phyloP scores from a whole-genome alignment of 1,140 invertebrate genomes.

The Capitella teleta region DNA sequence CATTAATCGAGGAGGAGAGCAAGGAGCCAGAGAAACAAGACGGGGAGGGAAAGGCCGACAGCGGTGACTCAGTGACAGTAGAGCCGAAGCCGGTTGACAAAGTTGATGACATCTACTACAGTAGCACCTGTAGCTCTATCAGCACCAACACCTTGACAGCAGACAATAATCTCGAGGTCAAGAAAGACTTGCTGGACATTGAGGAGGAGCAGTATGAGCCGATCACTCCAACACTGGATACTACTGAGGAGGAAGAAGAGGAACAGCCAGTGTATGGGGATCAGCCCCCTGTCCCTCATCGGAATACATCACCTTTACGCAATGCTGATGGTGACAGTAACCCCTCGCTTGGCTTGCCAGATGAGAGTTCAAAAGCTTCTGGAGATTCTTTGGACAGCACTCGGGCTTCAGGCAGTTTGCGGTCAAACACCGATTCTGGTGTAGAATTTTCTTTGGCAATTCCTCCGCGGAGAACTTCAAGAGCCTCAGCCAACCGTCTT shows the following conservation, averaged over 20 bases:
- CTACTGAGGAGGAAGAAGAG: neutral
- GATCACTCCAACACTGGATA: neutral
- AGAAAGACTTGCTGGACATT: neutral
- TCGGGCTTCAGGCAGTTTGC: neutral
- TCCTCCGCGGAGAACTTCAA: no score
- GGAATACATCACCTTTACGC: no score
- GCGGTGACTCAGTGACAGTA: neutral
- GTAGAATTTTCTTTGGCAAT: no score
- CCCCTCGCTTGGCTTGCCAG: no score
- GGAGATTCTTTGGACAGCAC: neutral
- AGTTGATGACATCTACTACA: neutral
- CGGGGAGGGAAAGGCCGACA: neutral
- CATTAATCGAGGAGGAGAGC: neutral
- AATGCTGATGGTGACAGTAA: no score
- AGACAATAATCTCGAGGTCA: neutral
- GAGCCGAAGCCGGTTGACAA: no score
- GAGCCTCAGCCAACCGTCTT: no score
- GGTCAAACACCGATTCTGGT: no score
- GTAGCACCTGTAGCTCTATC: no score
- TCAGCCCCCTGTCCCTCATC: no score
- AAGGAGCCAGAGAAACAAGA: neutral
- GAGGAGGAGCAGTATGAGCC: neutral
- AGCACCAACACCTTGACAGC: neutral
- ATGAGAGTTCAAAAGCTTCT: neutral
- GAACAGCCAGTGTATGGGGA: no score